Conservation (phyloP, 2,888 invertebrate genomes). For the Hesperia comma region DNA sequence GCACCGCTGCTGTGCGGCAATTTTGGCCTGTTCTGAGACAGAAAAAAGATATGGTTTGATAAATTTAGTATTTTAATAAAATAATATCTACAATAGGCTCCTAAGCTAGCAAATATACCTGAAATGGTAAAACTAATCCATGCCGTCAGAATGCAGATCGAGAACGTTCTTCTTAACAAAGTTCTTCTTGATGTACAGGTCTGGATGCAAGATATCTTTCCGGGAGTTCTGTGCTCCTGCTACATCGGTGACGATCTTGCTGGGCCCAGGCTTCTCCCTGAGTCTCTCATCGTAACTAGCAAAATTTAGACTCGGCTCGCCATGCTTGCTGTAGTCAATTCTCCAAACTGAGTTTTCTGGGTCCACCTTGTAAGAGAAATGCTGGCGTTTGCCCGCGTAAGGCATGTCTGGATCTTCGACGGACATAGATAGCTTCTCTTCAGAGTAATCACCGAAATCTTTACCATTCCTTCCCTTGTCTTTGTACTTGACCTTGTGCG, state of each 20-base stretch:
- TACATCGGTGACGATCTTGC: slow-evolving; percentile 54
- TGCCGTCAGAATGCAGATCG: slow-evolving; percentile 48
- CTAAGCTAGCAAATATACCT: background rate
- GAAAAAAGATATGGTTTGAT: no score
- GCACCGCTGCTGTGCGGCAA: no score
- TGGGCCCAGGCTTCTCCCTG: slow-evolving; percentile 56
- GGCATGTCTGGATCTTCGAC: slow-evolving; percentile 60
- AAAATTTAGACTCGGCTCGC: slow-evolving; percentile 62
- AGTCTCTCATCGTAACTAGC: slow-evolving; percentile 57
- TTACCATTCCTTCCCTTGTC: slow-evolving; percentile 52
- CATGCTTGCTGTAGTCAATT: slow-evolving; percentile 75
- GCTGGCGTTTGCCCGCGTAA: slow-evolving; percentile 50
- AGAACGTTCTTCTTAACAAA: slow-evolving; percentile 49
- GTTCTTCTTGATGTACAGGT: slow-evolving; percentile 72
- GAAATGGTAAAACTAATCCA: slow-evolving; percentile 44
- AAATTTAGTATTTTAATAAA: background rate
- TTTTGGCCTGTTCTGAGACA: no score
- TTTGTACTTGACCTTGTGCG: slow-evolving; percentile 74
- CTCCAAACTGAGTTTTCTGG: slow-evolving; percentile 67
- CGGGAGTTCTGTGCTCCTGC: slow-evolving; percentile 55
- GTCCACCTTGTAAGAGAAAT: slow-evolving; percentile 54
- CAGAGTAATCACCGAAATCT: slow-evolving; percentile 58
- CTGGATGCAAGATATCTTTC: slow-evolving; percentile 67
- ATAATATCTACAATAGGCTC: background rate
- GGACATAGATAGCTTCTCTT: slow-evolving; percentile 68